Evolutionary conservation across 2,113 vertebrate species (phyloP), one percentile per base, ranked within the genome.

Genomic region (Rhynchomys soricoides): DNA sequence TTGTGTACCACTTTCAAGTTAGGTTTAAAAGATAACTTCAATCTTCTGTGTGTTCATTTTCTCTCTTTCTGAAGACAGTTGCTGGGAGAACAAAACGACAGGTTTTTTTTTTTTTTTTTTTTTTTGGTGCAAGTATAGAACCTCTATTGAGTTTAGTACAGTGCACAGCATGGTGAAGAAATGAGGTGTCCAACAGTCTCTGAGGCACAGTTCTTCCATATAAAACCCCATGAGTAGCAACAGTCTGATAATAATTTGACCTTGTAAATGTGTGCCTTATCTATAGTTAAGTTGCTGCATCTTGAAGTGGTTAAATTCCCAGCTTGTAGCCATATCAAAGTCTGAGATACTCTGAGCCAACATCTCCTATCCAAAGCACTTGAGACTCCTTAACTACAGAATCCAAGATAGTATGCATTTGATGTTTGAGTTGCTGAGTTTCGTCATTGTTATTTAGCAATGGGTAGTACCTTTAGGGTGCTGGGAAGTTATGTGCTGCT

Each of bases 31-130:
- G 15, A 10, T 71, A 31, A 93, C 45, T 90, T 95, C 55, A 73
- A 0, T 74, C 24, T 96, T 82, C 22, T 48, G 12, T 64, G 2
- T 77, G 15, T 79, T 9, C 5, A 16, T 15, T 74, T 82, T 91
- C 15, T 89, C n/a, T 95, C 26, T 89, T 43, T 95, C 29, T 81
- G 79, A 75, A 59, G 50, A 40, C 22, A 12, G 64, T 29, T 83
- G 16, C 50, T 74, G 21, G 16, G 16, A 13, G 55, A 93, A 43
- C 52, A 66, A 64, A 52, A 12, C 37, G 12, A 43, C 43, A 7
- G n/a, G n/a, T 93, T 50, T 86, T 87, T 29, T 86, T 50, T 86
- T 90, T 29, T 86, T 50, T 81, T 88, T 31, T 82, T 52, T 85
- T 85, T 26, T 82, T 5, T 2, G 95, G n/a, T n/a, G 21, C 31